Evolutionary conservation across 2,888 invertebrate genomes (phyloP).

Genomic region (Pseudococcus jackbeardsleyi): DNA sequence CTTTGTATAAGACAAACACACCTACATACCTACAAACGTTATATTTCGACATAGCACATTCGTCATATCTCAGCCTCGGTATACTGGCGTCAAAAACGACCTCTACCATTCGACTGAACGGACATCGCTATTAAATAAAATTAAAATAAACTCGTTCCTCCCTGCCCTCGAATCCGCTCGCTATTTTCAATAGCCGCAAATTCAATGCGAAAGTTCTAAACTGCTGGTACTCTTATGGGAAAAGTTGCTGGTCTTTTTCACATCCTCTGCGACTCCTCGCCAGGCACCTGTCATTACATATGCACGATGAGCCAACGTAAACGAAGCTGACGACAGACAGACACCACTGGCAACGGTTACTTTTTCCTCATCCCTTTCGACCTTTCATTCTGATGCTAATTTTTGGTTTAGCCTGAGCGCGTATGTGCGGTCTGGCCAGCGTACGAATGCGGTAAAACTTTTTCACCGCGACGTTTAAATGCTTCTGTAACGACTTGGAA

Average conservation of each 20-base stretch:
- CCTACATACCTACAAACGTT: neutral
- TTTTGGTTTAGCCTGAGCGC: neutral
- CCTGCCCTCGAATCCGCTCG: neutral
- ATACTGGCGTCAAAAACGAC: no score
- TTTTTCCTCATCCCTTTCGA: neutral
- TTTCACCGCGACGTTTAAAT: constrained; percentile 4
- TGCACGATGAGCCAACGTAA: neutral
- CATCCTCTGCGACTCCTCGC: neutral
- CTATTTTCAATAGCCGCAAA: neutral
- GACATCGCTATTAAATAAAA: neutral
- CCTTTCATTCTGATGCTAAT: constrained; percentile 3
- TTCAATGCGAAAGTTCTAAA: neutral
- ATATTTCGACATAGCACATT: neutral
- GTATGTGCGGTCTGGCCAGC: neutral
- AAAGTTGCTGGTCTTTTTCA: neutral
- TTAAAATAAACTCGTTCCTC: neutral
- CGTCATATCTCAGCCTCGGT: neutral
- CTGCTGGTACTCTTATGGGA: neutral
- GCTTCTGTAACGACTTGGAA: neutral
- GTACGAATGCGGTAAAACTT: neutral
- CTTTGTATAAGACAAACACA: neutral
- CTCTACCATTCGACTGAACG: no score
- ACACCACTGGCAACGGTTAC: neutral
- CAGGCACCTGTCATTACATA: neutral
- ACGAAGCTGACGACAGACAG: neutral